Conservation (phyloP, 2,797 vertebrate genomes). For the Scleropages formosus region DNA sequence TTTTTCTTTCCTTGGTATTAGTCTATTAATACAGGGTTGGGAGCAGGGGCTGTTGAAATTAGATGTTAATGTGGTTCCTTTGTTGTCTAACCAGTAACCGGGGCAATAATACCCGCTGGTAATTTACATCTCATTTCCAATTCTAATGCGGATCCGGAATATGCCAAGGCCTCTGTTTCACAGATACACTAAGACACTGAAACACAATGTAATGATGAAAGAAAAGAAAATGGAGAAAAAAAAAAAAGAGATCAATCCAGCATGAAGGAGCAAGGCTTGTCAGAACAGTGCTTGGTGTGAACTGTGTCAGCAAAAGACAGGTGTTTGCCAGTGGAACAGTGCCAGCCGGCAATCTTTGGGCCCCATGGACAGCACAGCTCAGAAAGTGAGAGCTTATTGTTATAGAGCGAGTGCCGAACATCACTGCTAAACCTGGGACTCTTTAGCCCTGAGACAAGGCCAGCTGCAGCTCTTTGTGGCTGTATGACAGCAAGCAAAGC, state of each 20-base stretch:
- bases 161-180: conserved; percentile 56
- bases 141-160: conserved; percentile 67
- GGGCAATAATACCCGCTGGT: conserved; percentile 70
- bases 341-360: not conserved
- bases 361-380: not conserved
- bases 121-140: conserved; percentile 78
- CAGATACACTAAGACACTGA: conserved; percentile 58
- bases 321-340: not conserved
- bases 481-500: not conserved
- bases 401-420: not conserved
- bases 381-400: not conserved
- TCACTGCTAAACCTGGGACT: not conserved
- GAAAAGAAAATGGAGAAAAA: conserved; percentile 48
- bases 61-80: conserved; percentile 75
- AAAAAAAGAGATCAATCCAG: conserved; percentile 59
- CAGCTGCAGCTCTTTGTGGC: not conserved
- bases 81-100: conserved; percentile 77
- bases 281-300: conserved; percentile 40
- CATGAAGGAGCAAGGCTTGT: conserved; percentile 61
- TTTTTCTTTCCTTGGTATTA: conserved; percentile 33
- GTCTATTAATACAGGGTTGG: conserved; percentile 30
- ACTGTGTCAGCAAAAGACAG: not conserved
- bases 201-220: conserved; percentile 62
- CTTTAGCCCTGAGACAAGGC: not conserved
- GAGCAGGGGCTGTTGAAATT: conserved; percentile 61